Evolutionary conservation across 2,888 invertebrate species (phyloP), one percentile per base, ranked within the genome.

Genomic region (Trachelus troglodyta): DNA sequence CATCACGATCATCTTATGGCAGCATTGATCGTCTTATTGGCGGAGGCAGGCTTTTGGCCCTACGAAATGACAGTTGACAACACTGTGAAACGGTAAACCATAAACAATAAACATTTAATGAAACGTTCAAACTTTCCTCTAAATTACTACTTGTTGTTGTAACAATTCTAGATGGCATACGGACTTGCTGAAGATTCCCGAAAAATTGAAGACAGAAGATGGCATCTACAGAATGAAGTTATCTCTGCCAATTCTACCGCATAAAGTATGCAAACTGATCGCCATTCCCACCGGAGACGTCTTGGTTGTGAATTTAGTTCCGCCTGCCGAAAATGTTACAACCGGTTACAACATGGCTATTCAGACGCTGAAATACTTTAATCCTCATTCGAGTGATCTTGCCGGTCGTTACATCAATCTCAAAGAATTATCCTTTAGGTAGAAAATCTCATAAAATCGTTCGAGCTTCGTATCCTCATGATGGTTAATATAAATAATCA

Each of bases 401-500:
- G 76, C 78, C 76, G 85, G 87, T 69, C 82, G 85, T 31, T 90
- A 84, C 79, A 84, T 85, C 79, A 90, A 90, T 81, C 82, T 89
- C 11, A 88, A 85, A 75, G 85, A 85, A 34, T 84, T 90, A 73
- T 87, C 90, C 9, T 84, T 84, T 81, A 90, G 87, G 90, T 90
- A 40, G 15, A 6, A 4, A 69, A 69, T 69, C 12, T 11, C 69
- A 4, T 69, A 30, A 33, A 69, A 31, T 30, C 4, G 3, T 15
- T 30, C 0, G 30, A 30, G 15, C 30, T 69, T 30, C 40, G 0
- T 40, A 40, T 15, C 40, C 6, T 56, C 23, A 1, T 15, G 2
- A 23, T 56, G 9, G 6, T 71, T 34, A 71, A 30, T 71, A 2
- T 2, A 92, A 93, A 83, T 89, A 94, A 34, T 92, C 93, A 12